Evolutionary conservation across 2,888 invertebrate genomes (phyloP).

Genomic region (Sussaba pulchella): DNA sequence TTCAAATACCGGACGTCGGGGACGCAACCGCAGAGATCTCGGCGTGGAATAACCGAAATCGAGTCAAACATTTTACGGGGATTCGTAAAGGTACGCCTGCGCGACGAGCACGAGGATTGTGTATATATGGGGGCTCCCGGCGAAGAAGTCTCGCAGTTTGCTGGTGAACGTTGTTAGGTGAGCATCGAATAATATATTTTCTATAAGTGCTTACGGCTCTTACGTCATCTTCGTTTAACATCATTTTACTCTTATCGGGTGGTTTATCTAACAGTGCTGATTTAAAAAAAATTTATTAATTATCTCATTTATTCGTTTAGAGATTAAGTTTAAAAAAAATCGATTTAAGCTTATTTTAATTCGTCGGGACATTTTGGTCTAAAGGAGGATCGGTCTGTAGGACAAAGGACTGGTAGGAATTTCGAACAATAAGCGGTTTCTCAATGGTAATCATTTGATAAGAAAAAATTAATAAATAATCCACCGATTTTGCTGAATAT

Average conservation of each 20-base stretch:
- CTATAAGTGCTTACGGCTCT: background rate
- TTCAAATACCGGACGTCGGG: background rate
- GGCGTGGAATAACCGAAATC: constrained; percentile 50
- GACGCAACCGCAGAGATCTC: background rate
- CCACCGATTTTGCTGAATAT: background rate
- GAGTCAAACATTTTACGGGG: constrained; percentile 70
- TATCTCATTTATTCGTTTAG: background rate
- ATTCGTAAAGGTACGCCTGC: constrained; percentile 73
- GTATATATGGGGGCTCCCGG: constrained; percentile 82
- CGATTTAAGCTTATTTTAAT: background rate
- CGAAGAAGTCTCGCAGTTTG: constrained; percentile 80
- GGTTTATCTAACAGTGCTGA: constrained; percentile 5
- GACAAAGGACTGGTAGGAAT: background rate
- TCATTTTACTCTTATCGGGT: constrained; percentile 3
- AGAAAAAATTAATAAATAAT: too few relatives aligned
- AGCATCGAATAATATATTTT: constrained; percentile 68
- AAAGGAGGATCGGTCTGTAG: background rate
- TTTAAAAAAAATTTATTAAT: background rate
- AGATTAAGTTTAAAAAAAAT: constrained; percentile 16
- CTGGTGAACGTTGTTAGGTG: constrained; percentile 80
- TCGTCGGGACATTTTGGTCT: background rate
- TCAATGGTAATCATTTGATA: too few relatives aligned
- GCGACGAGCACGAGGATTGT: constrained; percentile 72
- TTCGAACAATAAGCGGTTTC: too few relatives aligned
- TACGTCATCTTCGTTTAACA: constrained; percentile 29